Evolutionary conservation across 2,797 vertebrate genomes (phyloP), one percentile per base, ranked within the genome.

Genomic region (Chaunax sp.): DNA sequence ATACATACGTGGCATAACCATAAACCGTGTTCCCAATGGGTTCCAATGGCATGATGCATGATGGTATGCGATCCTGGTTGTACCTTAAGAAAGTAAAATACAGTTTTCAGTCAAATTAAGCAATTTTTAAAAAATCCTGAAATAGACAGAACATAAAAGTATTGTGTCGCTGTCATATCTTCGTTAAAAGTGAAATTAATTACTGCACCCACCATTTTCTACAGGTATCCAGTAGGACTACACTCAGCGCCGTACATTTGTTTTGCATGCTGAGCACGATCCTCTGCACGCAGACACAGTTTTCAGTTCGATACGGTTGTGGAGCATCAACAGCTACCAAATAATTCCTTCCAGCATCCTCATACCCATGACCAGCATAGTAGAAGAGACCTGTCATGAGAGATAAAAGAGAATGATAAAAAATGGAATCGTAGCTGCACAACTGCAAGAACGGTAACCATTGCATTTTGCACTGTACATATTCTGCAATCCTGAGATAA

Each of bases 341-440:
- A 87, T 97, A 97, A 87, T 97, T 97, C 78, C 95, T 94, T 33
- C 96, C 96, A 0, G 89, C 62, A 22, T 88, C 90, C 64, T 97
- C 96, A 0, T 95, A 97, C 0, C 96, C 96, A 0, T 97, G 96
- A 12, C 96, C 96, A 0, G 96, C 96, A 1, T 97, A 97, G 90
- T 97, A 97, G 89, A 97, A 97, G 16, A 97, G 49, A 19, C 94
- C 96, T 97, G 83, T 13, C 0, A 55, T 52, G 15, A 51, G 46
- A 5, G 12, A 35, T 11, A 40, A 3, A 40, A 40, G 15, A 40
- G 15, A 40, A 76, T 40, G 0, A 35, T 57, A 73, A 40, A n/a
- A 14, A 50, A 65, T 70, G 5, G 18, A 62, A 46, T 65, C 41
- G 72, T 1, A 16, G 2, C 45, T 15, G 3, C 22, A 64, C 18